These are phyloP conservation scores for Paramormyrops hopkinsi DNA, from an alignment of 2,797 vertebrate genomes.

Conservation along the genomic window DNA sequence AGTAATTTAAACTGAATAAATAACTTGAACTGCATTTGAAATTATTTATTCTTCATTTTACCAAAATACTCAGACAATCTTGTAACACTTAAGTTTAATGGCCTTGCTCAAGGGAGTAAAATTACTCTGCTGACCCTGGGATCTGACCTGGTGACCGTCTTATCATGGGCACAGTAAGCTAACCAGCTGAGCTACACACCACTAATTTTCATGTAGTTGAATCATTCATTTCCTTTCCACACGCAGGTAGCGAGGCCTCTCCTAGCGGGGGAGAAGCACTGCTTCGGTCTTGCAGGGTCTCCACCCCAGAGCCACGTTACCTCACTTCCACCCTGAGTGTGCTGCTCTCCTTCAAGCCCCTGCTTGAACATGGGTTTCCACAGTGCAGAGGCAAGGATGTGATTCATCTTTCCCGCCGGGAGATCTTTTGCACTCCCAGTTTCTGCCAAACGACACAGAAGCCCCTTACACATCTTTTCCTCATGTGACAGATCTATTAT, in stretches of 20 bases:
- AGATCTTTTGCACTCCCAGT: conserved; percentile 69
- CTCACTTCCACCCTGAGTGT: conserved; percentile 31
- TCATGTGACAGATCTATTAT: conserved; percentile 35
- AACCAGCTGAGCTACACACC: neutral
- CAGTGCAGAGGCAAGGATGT: conserved; percentile 79
- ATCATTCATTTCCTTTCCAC: neutral
- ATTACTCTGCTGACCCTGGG: neutral
- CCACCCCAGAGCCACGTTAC: conserved; percentile 29
- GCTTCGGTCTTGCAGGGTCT: neutral
- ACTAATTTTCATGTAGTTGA: neutral
- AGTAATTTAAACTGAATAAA: neutral
- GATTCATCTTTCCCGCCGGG: conserved; percentile 68
- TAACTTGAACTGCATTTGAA: neutral
- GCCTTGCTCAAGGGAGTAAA: neutral
- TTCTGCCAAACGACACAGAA: conserved; percentile 56
- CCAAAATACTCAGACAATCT: neutral
- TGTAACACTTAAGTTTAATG: neutral
- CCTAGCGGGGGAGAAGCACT: neutral
- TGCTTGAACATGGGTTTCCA: conserved; percentile 95
- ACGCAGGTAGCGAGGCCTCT: neutral
- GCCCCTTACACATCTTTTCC: conserved; percentile 59
- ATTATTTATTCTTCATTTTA: neutral
- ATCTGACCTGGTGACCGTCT: neutral
- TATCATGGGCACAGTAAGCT: neutral
- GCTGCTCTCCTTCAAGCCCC: conserved; percentile 59